These are phyloP conservation scores for Mycalesis mineus DNA, from an alignment of 2,888 invertebrate genomes.

Conservation along the genomic window DNA sequence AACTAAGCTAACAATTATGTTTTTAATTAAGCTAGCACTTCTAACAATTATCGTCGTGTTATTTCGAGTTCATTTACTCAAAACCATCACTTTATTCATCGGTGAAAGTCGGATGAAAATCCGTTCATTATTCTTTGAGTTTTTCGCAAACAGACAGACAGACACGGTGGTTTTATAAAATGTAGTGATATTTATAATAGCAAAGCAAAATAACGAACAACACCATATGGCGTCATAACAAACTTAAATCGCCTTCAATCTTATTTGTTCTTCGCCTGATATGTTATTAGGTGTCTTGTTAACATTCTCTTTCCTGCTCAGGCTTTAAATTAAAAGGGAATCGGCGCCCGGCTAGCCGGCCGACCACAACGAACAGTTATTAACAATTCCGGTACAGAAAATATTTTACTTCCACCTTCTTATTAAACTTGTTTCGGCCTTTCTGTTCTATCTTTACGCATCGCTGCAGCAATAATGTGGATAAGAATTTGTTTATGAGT, in stretches of 20 bases:
- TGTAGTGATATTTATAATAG: no score
- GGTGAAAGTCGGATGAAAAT: no score
- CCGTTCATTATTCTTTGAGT: no score
- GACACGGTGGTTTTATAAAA: no score
- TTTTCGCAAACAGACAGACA: no score
- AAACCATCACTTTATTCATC: no score
- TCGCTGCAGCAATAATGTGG: slow-evolving; percentile 44
- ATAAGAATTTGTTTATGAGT: slow-evolving; percentile 31
- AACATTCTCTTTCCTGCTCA: slow-evolving; percentile 61
- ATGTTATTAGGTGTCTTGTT: slow-evolving; percentile 75
- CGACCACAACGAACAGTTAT: slow-evolving; percentile 69
- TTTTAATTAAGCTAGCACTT: no score
- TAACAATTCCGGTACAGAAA: slow-evolving; percentile 76
- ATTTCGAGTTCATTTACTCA: no score
- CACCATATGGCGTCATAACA: slow-evolving; percentile 62
- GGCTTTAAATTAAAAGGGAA: slow-evolving; percentile 73
- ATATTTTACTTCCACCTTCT: slow-evolving; percentile 76
- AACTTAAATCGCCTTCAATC: slow-evolving; percentile 49
- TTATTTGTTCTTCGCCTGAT: slow-evolving; percentile 68
- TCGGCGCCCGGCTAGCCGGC: slow-evolving; percentile 52
- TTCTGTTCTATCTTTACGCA: slow-evolving; percentile 58
- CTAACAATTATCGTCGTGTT: no score
- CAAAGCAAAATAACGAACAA: slow-evolving; percentile 45
- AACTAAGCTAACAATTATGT: no score
- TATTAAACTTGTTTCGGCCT: slow-evolving; percentile 72